Conservation (phyloP, 2,888 invertebrate genomes). For the Teleogryllus oceanicus region DNA sequence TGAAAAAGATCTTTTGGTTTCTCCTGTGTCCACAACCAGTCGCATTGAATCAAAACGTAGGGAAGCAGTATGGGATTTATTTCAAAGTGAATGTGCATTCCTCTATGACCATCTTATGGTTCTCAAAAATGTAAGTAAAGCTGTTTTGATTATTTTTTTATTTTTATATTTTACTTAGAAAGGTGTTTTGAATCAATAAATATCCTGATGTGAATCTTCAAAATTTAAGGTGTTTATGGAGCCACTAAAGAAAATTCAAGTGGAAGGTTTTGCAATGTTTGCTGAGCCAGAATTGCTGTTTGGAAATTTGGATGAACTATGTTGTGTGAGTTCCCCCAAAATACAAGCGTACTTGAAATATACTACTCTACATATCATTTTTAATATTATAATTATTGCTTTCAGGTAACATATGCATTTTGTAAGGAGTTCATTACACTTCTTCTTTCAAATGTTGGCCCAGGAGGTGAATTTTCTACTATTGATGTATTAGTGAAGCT, state of each 20-base stretch:
- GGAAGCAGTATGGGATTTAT: constrained; percentile 61
- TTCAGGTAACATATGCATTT: constrained; percentile 56
- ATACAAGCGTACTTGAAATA: constrained; percentile 4
- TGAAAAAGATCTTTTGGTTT: constrained; percentile 40
- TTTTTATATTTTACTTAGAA: not conserved
- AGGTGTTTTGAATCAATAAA: not conserved
- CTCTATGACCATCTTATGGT: constrained; percentile 60
- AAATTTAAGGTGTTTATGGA: constrained; percentile 58
- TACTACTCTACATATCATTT: constrained; percentile 7
- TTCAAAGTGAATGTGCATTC: constrained; percentile 59
- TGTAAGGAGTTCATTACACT: constrained; percentile 55
- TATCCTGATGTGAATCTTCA: not conserved
- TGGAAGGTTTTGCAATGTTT: constrained; percentile 60
- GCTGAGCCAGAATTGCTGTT: constrained; percentile 61
- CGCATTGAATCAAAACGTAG: constrained; percentile 47
- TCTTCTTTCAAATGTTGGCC: constrained; percentile 50
- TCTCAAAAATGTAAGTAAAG: constrained; percentile 55
- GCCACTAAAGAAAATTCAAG: constrained; percentile 60
- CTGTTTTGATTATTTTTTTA: not conserved
- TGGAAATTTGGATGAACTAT: constrained; percentile 59
- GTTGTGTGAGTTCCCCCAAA: constrained; percentile 50
- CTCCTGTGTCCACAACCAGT: constrained; percentile 39
- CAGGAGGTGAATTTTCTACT: constrained; percentile 50
- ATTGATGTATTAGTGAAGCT: constrained; percentile 55
- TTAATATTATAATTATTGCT: constrained; percentile 30